These are phyloP conservation scores for Drosophila flavopinicola DNA, from an alignment of 2,888 invertebrate species.

Conservation along the genomic window DNA sequence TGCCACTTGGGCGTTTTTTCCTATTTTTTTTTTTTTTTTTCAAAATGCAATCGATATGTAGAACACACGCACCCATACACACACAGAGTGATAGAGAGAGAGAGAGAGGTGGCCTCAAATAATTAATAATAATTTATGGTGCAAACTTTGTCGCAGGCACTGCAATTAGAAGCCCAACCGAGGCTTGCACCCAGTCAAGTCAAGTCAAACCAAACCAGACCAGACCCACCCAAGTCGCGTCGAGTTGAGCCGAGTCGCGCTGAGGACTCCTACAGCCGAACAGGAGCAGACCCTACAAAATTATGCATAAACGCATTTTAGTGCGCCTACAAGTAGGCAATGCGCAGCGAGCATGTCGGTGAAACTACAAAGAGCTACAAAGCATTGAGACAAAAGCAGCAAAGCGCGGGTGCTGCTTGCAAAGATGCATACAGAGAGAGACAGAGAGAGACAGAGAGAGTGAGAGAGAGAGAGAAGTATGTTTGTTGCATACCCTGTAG, in stretches of 20 bases:
- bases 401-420: no score
- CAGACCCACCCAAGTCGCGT: no score
- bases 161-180: slow-evolving; percentile 63
- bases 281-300: slow-evolving; percentile 53
- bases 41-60: slow-evolving; percentile 75
- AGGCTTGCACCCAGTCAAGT: slow-evolving; percentile 5
- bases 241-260: slow-evolving; percentile 17
- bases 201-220: no score
- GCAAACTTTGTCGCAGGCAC: slow-evolving; percentile 54
- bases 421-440: no score
- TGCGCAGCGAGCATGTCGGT: slow-evolving; percentile 43
- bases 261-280: neutral
- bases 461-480: no score
- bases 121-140: slow-evolving; percentile 77
- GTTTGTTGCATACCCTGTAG: no score
- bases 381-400: neutral
- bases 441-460: no score
- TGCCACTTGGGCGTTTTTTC: slow-evolving; percentile 70
- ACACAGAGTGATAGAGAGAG: slow-evolving; percentile 20
- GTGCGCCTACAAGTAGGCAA: slow-evolving; percentile 82
- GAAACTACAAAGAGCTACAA: slow-evolving; percentile 56
- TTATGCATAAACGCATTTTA: slow-evolving; percentile 82
- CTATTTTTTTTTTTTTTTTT: slow-evolving; percentile 15
- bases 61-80: slow-evolving; percentile 62
- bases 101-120: slow-evolving; percentile 48